Evolutionary conservation across 1,140 invertebrate genomes (phyloP), one percentile per base, ranked within the genome.

Genomic region (Trichomalopsis sarcophagae): DNA sequence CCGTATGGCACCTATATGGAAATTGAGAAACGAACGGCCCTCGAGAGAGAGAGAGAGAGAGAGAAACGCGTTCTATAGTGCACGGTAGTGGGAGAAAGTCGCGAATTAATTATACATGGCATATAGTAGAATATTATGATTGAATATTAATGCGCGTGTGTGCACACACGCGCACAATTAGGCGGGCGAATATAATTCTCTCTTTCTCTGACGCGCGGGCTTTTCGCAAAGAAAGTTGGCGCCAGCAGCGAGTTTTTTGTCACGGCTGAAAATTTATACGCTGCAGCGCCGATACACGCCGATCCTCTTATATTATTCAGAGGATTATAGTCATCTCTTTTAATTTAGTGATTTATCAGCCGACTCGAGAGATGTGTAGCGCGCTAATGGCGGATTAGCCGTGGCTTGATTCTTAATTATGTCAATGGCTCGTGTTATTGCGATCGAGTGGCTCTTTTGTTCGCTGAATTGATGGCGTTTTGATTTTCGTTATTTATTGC

Each of bases 131-230:
- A 76, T 50, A 50, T 76, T 50, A n/a, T 76, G 40, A 50, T 27
- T 50, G 40, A 76, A 76, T 76, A 76, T 76, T 76, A 76, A 71
- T 71, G 68, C 68, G 62, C 68, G 62, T 17, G 27, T 33, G 68
- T 30, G 23, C 33, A 36, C 33, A 36, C 33, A 36, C 21, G 5
- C 27, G 36, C 27, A 21, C 14, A 75, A 75, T 75, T 44, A 75
- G 27, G 69, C 69, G 69, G 30, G 27, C 27, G 27, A 27, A 27
- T 27, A 21, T 2, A 73, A 23, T 30, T 73, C 13, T n/a, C 30
- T 21, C 69, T 44, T 33, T 11, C 33, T 14, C 17, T 33, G 27
- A 36, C 69, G 69, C 69, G 69, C 27, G n/a, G n/a, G 27, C 27
- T 73, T 73, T 73, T 73, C 27, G 69, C 27, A n/a, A 62, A 62